Percentiles rank a stretch among this genome's conserved stretches.
Evolutionary conservation across 2,113 vertebrate species (phyloP).

Genomic region (Hyla sarda): DNA sequence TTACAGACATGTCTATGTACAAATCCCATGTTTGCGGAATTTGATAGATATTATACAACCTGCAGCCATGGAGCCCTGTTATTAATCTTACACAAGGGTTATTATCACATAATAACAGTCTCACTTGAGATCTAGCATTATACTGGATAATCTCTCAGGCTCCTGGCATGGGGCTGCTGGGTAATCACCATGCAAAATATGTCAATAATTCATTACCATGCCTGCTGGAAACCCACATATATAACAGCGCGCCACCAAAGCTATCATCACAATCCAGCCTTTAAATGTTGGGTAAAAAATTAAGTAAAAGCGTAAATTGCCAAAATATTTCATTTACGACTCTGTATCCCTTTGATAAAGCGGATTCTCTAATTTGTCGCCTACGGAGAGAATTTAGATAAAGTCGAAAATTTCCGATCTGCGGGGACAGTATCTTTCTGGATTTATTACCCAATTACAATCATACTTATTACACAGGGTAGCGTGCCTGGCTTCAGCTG

Average conservation of each 20-base stretch:
- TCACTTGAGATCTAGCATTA: slow-evolving; percentile 44
- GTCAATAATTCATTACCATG: slow-evolving; percentile 44
- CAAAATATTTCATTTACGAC: background rate
- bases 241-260: background rate
- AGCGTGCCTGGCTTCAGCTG: background rate
- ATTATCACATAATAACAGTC: slow-evolving; percentile 49
- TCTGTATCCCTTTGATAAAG: background rate
- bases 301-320: background rate
- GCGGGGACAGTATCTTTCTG: background rate
- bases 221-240: slow-evolving; percentile 12
- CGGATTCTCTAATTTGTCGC: background rate
- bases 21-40: background rate
- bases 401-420: background rate
- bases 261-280: background rate
- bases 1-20: background rate
- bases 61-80: background rate
- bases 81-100: slow-evolving; percentile 46
- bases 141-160: slow-evolving; percentile 39
- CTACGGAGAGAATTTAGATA: slow-evolving; percentile 3
- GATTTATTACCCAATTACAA: background rate
- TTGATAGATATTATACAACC: slow-evolving; percentile 4
- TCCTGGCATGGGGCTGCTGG: slow-evolving; percentile 45
- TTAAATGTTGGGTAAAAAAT: slow-evolving; percentile 5
- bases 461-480: background rate
- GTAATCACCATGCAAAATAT: slow-evolving; percentile 47